Percentiles rank a stretch among this genome's conserved stretches.
Conservation (phyloP, 2,888 invertebrate species). For the Scaptomyza reducta region DNA sequence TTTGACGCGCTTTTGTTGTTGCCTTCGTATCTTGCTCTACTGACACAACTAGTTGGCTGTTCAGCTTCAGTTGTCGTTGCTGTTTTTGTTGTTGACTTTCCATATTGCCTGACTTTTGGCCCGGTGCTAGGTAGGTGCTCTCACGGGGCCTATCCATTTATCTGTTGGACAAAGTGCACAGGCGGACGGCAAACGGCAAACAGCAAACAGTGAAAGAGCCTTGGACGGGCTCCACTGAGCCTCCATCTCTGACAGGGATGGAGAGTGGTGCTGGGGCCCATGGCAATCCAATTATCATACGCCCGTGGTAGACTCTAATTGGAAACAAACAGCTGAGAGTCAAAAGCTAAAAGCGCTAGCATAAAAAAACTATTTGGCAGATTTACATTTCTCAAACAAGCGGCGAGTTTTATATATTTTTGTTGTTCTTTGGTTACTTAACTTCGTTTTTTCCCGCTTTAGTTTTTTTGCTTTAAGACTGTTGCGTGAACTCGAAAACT, state of each 20-base stretch:
- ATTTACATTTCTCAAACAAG: conserved; percentile 70
- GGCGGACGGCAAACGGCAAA: conserved; percentile 38
- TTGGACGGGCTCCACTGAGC: conserved; percentile 41
- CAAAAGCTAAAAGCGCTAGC: conserved; percentile 60
- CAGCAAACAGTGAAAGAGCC: conserved; percentile 47
- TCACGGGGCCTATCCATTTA: conserved; percentile 70
- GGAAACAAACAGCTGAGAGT: conserved; percentile 75
- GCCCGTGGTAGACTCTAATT: conserved; percentile 68
- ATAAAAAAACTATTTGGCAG: conserved; percentile 56
- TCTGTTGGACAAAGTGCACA: conserved; percentile 63
- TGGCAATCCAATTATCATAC: conserved; percentile 78
- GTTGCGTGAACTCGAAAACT: conserved; percentile 33
- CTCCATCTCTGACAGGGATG: background rate
- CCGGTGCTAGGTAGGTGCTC: conserved; percentile 13
- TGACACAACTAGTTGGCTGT: conserved; percentile 18
- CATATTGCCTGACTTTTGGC: conserved; percentile 16
- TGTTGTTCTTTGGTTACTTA: conserved; percentile 25
- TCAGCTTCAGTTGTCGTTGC: conserved; percentile 17
- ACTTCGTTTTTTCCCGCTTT: conserved; percentile 4
- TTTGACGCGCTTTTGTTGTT: conserved; percentile 65
- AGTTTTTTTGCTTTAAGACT: conserved; percentile 10
- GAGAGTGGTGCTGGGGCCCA: conserved; percentile 10
- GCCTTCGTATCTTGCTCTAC: conserved; percentile 49
- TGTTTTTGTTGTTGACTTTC: conserved; percentile 57
- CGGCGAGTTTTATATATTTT: conserved; percentile 38